Evolutionary conservation across 2,113 vertebrate species (phyloP).

Genomic region (Trochalopteron elliotii): DNA sequence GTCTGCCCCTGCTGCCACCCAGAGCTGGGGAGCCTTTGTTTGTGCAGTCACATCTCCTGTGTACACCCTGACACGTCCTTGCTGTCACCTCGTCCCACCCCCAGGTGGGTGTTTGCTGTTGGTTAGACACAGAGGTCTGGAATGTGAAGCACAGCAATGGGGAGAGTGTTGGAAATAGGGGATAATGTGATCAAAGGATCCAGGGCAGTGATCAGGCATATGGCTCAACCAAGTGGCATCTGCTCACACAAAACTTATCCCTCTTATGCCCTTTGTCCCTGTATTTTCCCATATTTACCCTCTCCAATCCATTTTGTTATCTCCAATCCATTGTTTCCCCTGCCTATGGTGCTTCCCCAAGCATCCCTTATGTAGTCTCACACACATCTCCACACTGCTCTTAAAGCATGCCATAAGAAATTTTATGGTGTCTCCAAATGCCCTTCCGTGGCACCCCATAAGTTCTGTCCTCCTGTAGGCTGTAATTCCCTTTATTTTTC

Average conservation of each 20-base stretch:
- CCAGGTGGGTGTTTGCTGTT: background rate
- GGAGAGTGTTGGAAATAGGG: background rate
- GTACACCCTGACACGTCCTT: fast-evolving
- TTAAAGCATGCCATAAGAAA: background rate
- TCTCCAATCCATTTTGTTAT: background rate
- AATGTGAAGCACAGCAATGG: background rate
- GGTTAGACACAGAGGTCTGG: background rate
- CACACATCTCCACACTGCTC: background rate
- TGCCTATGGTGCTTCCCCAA: background rate
- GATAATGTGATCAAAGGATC: background rate
- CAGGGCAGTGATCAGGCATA: background rate
- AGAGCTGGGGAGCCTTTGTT: background rate
- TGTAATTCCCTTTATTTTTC: background rate
- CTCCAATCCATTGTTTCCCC: background rate
- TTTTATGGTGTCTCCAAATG: background rate
- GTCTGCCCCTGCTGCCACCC: background rate
- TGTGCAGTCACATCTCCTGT: background rate
- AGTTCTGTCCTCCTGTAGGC: background rate
- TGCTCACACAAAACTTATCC: background rate
- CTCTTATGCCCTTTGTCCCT: background rate
- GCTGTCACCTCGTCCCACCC: fast-evolving
- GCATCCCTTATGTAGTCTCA: background rate
- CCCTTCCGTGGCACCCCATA: background rate
- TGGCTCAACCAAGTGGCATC: background rate
- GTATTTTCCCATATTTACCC: background rate